Percentiles rank a stretch among this genome's conserved stretches.
phyloP scores from a whole-genome alignment of 2,113 vertebrate species.

The Melozone crissalis region DNA sequence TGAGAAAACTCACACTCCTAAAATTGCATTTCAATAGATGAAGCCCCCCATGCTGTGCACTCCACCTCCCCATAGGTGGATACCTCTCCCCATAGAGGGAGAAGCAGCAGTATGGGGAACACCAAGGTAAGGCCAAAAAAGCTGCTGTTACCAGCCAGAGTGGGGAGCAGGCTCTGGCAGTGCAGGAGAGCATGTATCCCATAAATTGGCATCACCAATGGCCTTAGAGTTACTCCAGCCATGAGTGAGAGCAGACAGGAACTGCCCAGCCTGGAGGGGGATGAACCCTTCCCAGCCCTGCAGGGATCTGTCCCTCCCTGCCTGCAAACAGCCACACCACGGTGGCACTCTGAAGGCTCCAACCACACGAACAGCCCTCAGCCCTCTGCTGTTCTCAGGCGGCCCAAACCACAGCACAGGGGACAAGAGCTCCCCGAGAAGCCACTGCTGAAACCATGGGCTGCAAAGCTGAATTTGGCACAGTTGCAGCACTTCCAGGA shows the following conservation, averaged over 20 bases:
- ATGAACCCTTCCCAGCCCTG: neutral
- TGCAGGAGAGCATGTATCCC: neutral
- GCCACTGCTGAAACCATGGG: neutral
- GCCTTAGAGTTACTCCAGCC: neutral
- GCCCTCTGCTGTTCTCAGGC: neutral
- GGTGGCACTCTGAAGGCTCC: accelerated
- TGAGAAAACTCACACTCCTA: neutral
- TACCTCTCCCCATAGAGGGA: neutral
- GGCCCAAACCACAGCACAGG: neutral
- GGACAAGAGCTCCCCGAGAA: neutral
- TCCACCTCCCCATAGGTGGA: neutral
- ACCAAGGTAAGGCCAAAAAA: accelerated
- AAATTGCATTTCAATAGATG: neutral
- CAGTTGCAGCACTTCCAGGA: neutral
- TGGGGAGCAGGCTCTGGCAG: neutral
- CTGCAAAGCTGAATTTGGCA: neutral
- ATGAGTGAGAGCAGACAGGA: neutral
- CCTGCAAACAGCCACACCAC: accelerated
- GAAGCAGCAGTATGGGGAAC: neutral
- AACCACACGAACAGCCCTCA: neutral
- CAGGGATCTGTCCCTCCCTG: neutral
- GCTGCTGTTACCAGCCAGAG: neutral
- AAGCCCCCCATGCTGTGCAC: neutral
- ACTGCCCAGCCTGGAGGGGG: neutral
- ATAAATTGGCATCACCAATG: accelerated